phyloP scores from a whole-genome alignment of 1,140 invertebrate genomes.

The Thrips palmi region DNA sequence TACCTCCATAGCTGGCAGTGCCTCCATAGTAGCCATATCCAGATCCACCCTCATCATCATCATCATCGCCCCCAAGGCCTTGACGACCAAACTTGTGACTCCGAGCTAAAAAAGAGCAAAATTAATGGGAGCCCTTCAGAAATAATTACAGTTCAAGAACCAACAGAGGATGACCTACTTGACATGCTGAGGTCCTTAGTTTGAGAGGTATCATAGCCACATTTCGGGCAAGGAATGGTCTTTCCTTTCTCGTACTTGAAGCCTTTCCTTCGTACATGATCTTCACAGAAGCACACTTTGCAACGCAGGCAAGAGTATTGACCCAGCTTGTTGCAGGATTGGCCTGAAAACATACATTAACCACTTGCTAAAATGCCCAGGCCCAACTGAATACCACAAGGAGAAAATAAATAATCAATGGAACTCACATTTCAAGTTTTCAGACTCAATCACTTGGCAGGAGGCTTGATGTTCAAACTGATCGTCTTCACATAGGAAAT shows the following conservation, averaged over 20 bases:
- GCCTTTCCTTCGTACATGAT: slow-evolving; percentile 83
- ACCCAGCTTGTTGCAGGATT: slow-evolving; percentile 84
- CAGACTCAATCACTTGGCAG: slow-evolving; percentile 84
- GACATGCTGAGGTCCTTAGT: slow-evolving; percentile 93
- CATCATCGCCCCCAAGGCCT: slow-evolving; percentile 34
- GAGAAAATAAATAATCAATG: slow-evolving; percentile 2
- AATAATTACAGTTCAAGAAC: too few species aligned
- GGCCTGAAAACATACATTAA: slow-evolving; percentile 31
- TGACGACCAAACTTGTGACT: slow-evolving; percentile 69
- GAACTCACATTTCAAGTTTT: slow-evolving; percentile 76
- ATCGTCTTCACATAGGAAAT: slow-evolving; percentile 90
- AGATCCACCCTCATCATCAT: slow-evolving; percentile 36
- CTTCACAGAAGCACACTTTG: slow-evolving; percentile 92
- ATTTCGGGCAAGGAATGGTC: slow-evolving; percentile 85
- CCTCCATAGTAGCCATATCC: slow-evolving; percentile 16
- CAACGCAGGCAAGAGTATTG: slow-evolving; percentile 89
- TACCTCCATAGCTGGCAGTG: slow-evolving; percentile 20
- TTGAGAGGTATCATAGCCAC: slow-evolving; percentile 73
- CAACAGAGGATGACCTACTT: slow-evolving; percentile 37
- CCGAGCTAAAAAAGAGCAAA: slow-evolving; percentile 33
- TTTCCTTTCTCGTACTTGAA: slow-evolving; percentile 84
- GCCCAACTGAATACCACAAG: neutral
- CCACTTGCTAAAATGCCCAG: neutral
- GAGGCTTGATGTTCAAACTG: slow-evolving; percentile 98
- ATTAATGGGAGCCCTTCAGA: too few species aligned